Conservation (phyloP, 2,797 vertebrate genomes). For the Antrozous pallidus region DNA sequence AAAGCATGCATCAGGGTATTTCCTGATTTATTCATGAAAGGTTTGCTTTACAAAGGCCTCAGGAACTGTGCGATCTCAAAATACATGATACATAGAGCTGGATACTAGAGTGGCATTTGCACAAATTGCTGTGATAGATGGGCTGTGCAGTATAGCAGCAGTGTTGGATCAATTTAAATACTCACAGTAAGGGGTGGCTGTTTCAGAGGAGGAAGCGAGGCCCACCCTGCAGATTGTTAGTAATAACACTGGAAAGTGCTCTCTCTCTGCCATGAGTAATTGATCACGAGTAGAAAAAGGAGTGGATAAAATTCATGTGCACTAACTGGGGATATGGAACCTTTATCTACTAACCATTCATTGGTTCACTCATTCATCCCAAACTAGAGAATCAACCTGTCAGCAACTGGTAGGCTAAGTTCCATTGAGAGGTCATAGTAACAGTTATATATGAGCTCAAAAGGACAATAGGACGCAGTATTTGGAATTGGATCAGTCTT, state of each 20-base stretch:
- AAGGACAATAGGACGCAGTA: neutral
- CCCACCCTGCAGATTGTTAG: conserved; percentile 75
- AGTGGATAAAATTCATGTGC: conserved; percentile 74
- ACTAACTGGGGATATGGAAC: conserved; percentile 64
- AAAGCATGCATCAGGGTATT: conserved; percentile 87
- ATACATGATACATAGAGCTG: conserved; percentile 84
- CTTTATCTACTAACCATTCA: conserved; percentile 44
- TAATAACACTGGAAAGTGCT: conserved; percentile 57
- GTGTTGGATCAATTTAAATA: conserved; percentile 82
- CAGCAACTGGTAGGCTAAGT: conserved; percentile 34
- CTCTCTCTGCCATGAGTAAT: conserved; percentile 70
- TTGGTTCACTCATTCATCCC: conserved; percentile 48
- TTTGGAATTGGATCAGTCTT: conserved; percentile 21
- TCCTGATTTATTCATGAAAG: conserved; percentile 89
- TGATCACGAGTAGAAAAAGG: conserved; percentile 74
- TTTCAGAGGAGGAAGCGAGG: conserved; percentile 80
- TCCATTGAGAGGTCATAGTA: neutral
- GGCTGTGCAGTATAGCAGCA: conserved; percentile 77
- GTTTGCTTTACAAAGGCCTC: conserved; percentile 87
- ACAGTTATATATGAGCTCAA: neutral
- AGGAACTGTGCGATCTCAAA: conserved; percentile 85
- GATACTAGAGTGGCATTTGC: conserved; percentile 83
- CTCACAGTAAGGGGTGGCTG: conserved; percentile 79
- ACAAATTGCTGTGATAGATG: conserved; percentile 86
- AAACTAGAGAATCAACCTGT: conserved; percentile 58